Base-by-base conservation (phyloP, 2,797 vertebrate genomes). In the Spheniscus humboldti region DNA sequence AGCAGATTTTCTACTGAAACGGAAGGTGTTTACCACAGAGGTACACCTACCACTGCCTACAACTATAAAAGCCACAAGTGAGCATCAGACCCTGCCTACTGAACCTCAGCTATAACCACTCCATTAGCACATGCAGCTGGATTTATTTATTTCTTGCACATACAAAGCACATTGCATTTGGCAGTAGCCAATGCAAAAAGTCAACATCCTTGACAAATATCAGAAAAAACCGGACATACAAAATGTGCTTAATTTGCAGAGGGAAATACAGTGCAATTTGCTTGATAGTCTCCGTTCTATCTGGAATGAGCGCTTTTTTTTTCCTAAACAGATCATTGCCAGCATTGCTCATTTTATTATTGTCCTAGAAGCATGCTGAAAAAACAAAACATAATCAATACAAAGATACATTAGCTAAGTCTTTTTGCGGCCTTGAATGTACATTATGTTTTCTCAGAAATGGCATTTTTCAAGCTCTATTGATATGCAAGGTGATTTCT, bases 31-130 rank as follows among this genome's bases (percentile, higher is more conserved):
- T 82, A 77, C 86, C 72, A 72, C 60, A 93, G 87, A 97, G 83
- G 67, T 93, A 89, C 73, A 93, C 50, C 76, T 57, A 47, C 35
- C 41, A n/a, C 56, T 90, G 90, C 92, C 93, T 97, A 85, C 67
- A 92, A 92, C 92, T 94, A 91, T 81, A 86, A 94, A 98, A 95
- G 97, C 97, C 96, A 96, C 97, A 79, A 94, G 82, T 95, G 95
- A 93, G 86, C 94, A 96, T 96, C 86, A 84, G 93, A 93, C 87
- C 78, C 74, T 86, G 84, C 64, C 64, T 62, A 92, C 31, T 90
- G 90, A 80, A 91, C 80, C 95, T 96, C 97, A 98, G 97, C 97
- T 98, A 96, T 94, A 96, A 97, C 94, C 92, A 74, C 96, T 97
- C 84, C 56, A 66, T 90, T 87, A 94, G 75, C 80, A 95, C 91